Percentiles rank a stretch among this genome's conserved stretches.
Evolutionary conservation across 2,888 invertebrate species (phyloP).

Genomic region (Cheilosia soror): DNA sequence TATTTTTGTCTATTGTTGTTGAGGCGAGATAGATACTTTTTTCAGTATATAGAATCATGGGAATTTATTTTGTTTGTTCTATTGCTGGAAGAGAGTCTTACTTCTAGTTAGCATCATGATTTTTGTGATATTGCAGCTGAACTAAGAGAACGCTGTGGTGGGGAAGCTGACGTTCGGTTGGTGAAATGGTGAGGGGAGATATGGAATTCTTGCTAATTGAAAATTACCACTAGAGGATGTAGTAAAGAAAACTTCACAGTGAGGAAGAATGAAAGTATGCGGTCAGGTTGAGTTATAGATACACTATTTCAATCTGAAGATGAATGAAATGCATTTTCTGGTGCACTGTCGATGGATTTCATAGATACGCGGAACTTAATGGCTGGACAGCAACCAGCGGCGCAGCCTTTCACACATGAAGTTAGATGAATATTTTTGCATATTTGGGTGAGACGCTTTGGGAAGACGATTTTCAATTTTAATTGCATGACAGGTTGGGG

Average conservation of each 20-base stretch:
- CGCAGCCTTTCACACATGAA: constrained; percentile 5
- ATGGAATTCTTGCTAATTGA: constrained; percentile 70
- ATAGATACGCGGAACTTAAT: constrained; percentile 38
- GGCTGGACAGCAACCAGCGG: too few species aligned
- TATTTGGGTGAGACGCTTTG: constrained; percentile 30
- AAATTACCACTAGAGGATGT: constrained; percentile 70
- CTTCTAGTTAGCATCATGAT: background rate
- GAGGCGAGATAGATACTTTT: constrained; percentile 2
- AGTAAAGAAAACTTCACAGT: constrained; percentile 6
- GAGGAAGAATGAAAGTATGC: constrained; percentile 61
- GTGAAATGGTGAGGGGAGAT: constrained; percentile 18
- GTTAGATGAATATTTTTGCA: constrained; percentile 36
- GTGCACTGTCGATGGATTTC: constrained; percentile 42
- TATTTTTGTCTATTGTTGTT: constrained; percentile 31
- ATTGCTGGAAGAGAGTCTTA: constrained; percentile 29
- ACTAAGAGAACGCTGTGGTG: constrained; percentile 38
- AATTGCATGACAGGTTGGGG: constrained; percentile 23
- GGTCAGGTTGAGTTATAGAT: constrained; percentile 38
- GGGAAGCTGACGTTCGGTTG: constrained; percentile 9
- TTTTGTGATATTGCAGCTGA: background rate
- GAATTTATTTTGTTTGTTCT: constrained; percentile 47
- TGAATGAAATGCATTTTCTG: constrained; percentile 57
- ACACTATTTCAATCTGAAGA: constrained; percentile 19
- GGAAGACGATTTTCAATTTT: constrained; percentile 7
- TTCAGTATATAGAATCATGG: constrained; percentile 49